These are phyloP conservation scores for Cheilosia scutellata DNA, from an alignment of 2,888 invertebrate species.

Conservation along the genomic window DNA sequence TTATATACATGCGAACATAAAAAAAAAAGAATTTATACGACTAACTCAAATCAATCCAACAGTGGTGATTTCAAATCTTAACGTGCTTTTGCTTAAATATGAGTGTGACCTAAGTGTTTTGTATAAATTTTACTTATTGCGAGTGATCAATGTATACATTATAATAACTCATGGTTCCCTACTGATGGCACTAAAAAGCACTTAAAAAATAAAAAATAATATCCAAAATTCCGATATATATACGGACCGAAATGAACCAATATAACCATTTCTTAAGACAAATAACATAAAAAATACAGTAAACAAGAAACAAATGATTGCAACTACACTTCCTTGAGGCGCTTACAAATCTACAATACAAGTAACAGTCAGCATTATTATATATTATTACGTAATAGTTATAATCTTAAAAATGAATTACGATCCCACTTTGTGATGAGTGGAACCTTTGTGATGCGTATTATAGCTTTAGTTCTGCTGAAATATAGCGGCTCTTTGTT, in stretches of 20 bases:
- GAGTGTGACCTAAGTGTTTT: slow-evolving; percentile 23
- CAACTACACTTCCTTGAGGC: slow-evolving; percentile 63
- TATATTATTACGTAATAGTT: slow-evolving; percentile 47
- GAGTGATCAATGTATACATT: slow-evolving; percentile 36
- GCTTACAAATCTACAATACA: slow-evolving; percentile 72
- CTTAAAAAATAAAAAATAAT: slow-evolving; percentile 22
- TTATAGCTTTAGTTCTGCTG: slow-evolving; percentile 84
- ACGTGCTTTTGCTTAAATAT: slow-evolving; percentile 58
- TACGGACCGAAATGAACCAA: not conserved
- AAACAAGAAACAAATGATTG: slow-evolving; percentile 62
- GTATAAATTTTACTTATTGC: slow-evolving; percentile 25
- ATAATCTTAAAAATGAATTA: slow-evolving; percentile 62
- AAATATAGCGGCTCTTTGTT: slow-evolving; percentile 94
- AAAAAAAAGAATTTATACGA: slow-evolving; percentile 32
- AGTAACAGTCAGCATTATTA: slow-evolving; percentile 69
- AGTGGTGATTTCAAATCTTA: slow-evolving; percentile 40
- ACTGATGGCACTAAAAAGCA: slow-evolving; percentile 68
- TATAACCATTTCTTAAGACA: slow-evolving; percentile 38
- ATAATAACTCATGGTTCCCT: slow-evolving; percentile 30
- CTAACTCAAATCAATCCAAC: slow-evolving; percentile 43
- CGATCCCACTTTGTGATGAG: slow-evolving; percentile 35
- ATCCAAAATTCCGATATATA: not conserved
- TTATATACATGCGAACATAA: slow-evolving; percentile 69
- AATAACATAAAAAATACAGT: slow-evolving; percentile 27
- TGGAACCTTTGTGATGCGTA: slow-evolving; percentile 47